Evolutionary conservation across 2,797 vertebrate species (phyloP).

Genomic region (Taenioides sp.): DNA sequence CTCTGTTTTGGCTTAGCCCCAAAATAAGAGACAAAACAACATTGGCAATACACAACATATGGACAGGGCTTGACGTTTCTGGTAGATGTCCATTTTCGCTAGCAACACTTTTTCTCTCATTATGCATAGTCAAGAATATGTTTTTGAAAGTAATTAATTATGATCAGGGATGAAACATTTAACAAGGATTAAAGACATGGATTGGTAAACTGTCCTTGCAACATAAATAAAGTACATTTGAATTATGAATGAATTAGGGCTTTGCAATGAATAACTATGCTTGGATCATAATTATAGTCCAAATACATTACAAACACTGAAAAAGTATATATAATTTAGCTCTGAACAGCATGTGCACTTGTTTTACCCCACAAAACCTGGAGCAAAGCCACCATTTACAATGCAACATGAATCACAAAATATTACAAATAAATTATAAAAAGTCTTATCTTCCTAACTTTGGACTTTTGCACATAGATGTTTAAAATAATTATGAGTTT

Average conservation of each 20-base stretch:
- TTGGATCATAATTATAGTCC: too few relatives aligned
- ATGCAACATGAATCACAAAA: not conserved
- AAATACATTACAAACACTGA: too few relatives aligned
- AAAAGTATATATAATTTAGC: too few relatives aligned
- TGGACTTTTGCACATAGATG: not conserved
- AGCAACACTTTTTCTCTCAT: not conserved
- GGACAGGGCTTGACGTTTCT: constrained; percentile 12
- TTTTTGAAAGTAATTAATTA: not conserved
- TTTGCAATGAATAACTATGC: not conserved
- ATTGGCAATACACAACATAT: constrained; percentile 39
- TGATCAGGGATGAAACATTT: not conserved
- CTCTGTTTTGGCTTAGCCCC: constrained; percentile 30
- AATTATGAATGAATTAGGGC: not conserved
- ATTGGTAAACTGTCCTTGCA: not conserved
- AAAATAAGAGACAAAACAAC: constrained; percentile 49
- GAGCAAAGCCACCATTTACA: not conserved
- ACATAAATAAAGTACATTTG: not conserved
- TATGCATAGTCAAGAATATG: not conserved
- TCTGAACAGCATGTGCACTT: too few relatives aligned
- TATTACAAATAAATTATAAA: not conserved
- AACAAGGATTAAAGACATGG: too few relatives aligned
- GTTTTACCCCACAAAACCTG: not conserved
- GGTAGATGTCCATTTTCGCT: not conserved
- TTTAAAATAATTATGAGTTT: not conserved
- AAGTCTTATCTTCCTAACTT: not conserved